A percentile compares a stretch with the other conserved stretches of the same genome.
Evolutionary conservation across 2,888 invertebrate genomes (phyloP).

Genomic region (Oscheius sp.): DNA sequence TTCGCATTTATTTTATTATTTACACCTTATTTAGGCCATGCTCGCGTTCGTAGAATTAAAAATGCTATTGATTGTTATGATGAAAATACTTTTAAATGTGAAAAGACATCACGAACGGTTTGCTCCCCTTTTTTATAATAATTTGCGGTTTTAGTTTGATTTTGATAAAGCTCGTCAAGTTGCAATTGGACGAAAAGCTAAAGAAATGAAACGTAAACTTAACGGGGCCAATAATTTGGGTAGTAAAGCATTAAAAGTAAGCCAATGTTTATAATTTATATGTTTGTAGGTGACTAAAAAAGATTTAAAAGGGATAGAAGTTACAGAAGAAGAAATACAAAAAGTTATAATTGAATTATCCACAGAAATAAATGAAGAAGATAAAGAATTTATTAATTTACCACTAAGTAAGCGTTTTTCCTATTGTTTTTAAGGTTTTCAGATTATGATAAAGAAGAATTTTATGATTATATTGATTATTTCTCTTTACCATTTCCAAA

Average conservation of each 20-base stretch:
- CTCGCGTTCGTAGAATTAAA: conserved; percentile 2
- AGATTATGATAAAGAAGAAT: conserved; percentile 1
- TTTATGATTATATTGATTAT: conserved; percentile 21
- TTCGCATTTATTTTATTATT: neutral
- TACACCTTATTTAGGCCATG: conserved; percentile 3
- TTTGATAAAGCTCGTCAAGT: conserved; percentile 27
- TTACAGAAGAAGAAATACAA: conserved; percentile 30
- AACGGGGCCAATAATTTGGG: conserved; percentile 1
- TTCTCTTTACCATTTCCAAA: conserved; percentile 23
- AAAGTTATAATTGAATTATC: conserved; percentile 7
- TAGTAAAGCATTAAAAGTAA: conserved; percentile 30
- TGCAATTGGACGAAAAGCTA: conserved; percentile 38
- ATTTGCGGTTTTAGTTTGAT: conserved; percentile 21
- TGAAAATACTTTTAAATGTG: neutral
- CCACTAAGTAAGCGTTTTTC: conserved; percentile 18
- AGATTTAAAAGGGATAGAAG: conserved; percentile 26
- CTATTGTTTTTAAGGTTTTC: neutral
- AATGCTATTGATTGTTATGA: conserved; percentile 3
- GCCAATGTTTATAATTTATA: neutral
- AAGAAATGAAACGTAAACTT: conserved; percentile 28
- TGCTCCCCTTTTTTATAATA: too few species aligned
- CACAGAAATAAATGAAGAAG: neutral
- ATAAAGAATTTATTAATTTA: neutral
- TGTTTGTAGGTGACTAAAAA: conserved; percentile 22
- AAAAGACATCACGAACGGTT: neutral